A percentile compares a stretch with the other conserved stretches of the same genome.
phyloP scores from a whole-genome alignment of 2,888 invertebrate species.

The Pyrrhia umbra region DNA sequence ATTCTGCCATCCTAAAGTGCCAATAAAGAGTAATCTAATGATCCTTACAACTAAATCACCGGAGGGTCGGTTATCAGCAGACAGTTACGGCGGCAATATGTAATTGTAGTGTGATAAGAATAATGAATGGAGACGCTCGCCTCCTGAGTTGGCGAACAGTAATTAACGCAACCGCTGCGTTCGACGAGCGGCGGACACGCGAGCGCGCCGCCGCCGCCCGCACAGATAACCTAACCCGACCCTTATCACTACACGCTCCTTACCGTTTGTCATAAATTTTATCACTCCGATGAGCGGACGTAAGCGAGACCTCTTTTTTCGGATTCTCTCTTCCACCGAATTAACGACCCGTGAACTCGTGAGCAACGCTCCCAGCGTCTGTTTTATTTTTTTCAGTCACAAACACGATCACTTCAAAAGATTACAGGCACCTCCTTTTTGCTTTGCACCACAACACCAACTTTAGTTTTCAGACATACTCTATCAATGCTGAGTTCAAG shows the following conservation, averaged over 20 bases:
- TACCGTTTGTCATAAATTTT: conserved; percentile 90
- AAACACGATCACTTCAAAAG: conserved; percentile 81
- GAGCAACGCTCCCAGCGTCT: conserved; percentile 78
- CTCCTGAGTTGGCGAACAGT: conserved; percentile 63
- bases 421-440: conserved; percentile 67
- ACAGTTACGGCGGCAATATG: conserved; percentile 62
- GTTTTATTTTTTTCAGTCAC: conserved; percentile 80
- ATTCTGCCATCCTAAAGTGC: conserved; percentile 21
- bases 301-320: conserved; percentile 80
- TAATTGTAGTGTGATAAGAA: conserved; percentile 71
- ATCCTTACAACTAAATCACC: conserved; percentile 56
- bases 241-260: conserved; percentile 86
- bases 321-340: conserved; percentile 78
- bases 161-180: conserved; percentile 69
- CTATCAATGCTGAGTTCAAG: conserved; percentile 26
- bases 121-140: conserved; percentile 58
- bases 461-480: conserved; percentile 24
- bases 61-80: conserved; percentile 58
- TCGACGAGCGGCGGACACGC: conserved; percentile 68
- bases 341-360: conserved; percentile 88
- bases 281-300: conserved; percentile 87
- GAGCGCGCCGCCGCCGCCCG: conserved; percentile 66
- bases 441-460: conserved; percentile 70
- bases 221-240: conserved; percentile 81
- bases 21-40: conserved; percentile 36